Evolutionary conservation across 2,888 invertebrate species (phyloP).

Genomic region (Parnassius glacialis): DNA sequence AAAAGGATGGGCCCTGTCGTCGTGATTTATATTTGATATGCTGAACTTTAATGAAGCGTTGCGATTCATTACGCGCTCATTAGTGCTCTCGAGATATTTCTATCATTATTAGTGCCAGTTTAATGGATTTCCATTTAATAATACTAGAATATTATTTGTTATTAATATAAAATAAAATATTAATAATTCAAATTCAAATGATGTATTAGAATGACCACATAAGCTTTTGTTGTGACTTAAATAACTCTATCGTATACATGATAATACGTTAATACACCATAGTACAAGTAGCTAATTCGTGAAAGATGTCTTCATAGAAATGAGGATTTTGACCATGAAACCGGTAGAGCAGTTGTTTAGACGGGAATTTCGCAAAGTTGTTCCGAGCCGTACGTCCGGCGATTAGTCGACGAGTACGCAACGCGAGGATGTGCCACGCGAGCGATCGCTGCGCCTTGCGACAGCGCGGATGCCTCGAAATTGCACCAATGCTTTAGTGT

Average conservation of each 20-base stretch:
- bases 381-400: constrained; percentile 74
- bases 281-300: neutral
- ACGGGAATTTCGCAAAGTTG: constrained; percentile 57
- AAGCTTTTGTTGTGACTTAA: too few relatives aligned
- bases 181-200: too few relatives aligned
- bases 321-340: constrained; percentile 21
- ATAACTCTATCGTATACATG: too few relatives aligned
- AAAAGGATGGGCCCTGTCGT: constrained; percentile 34
- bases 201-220: too few relatives aligned
- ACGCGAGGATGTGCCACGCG: constrained; percentile 69
- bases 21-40: constrained; percentile 34
- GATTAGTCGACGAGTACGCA: constrained; percentile 68
- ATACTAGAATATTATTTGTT: constrained; percentile 4
- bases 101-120: constrained; percentile 10
- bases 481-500: constrained; percentile 62
- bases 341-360: constrained; percentile 15
- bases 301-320: constrained; percentile 15
- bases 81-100: constrained; percentile 23
- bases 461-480: constrained; percentile 74
- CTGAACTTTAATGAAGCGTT: constrained; percentile 21
- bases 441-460: constrained; percentile 65
- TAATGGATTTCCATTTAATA: constrained; percentile 10
- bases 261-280: too few relatives aligned
- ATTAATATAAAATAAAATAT: too few relatives aligned
- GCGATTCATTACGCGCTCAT: constrained; percentile 28